These are phyloP conservation scores for Carapus acus DNA, from an alignment of 2,797 vertebrate species.

Conservation along the genomic window DNA sequence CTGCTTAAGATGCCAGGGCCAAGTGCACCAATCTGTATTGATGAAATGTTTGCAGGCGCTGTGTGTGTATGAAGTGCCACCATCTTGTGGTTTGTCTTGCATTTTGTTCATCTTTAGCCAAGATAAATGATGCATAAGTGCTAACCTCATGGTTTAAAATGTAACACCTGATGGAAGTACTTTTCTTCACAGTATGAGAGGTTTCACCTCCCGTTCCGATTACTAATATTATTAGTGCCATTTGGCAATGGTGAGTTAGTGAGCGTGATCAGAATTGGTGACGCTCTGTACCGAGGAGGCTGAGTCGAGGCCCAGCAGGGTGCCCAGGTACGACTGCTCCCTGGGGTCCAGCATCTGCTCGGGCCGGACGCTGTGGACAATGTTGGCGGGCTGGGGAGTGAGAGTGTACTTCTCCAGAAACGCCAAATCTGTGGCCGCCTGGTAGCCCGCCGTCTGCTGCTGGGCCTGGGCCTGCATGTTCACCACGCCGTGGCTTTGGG, in stretches of 20 bases:
- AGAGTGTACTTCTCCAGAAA: constrained; percentile 96
- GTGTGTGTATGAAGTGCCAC: too few relatives aligned
- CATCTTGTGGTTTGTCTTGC: too few relatives aligned
- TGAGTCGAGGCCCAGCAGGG: constrained; percentile 86
- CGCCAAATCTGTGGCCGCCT: constrained; percentile 80
- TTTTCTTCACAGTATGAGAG: not conserved
- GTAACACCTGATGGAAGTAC: not conserved
- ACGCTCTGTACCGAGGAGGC: constrained; percentile 77
- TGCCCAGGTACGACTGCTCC: constrained; percentile 91
- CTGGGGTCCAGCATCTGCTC: constrained; percentile 91
- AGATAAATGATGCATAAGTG: too few relatives aligned
- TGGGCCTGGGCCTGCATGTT: constrained; percentile 64
- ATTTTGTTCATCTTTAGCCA: too few relatives aligned
- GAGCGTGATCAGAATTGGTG: constrained; percentile 73
- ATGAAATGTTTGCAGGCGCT: too few relatives aligned
- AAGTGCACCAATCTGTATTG: too few relatives aligned
- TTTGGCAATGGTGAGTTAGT: constrained; percentile 40
- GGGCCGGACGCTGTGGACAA: constrained; percentile 86
- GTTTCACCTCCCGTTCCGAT: too few relatives aligned
- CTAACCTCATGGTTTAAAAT: too few relatives aligned
- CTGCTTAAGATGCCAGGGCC: too few relatives aligned
- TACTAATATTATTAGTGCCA: not conserved
- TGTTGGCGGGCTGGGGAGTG: constrained; percentile 88
- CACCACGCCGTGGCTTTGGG: constrained; percentile 50
- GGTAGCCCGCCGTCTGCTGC: constrained; percentile 74